Conservation (phyloP, 2,797 vertebrate species). For the Urocyon cinereoargenteus region DNA sequence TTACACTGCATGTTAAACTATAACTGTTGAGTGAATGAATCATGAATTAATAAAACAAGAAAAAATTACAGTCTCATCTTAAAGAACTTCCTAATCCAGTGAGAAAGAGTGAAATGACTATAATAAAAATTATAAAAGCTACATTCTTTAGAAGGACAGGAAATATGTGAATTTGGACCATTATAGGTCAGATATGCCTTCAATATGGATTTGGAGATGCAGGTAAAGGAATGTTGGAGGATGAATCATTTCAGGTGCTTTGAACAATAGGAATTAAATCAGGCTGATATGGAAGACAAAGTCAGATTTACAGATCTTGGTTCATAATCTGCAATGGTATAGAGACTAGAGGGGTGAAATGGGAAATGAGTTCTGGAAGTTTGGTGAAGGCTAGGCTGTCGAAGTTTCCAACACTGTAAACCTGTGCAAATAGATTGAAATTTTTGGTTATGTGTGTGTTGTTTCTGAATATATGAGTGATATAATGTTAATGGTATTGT, state of each 20-base stretch:
- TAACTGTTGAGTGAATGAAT: not conserved
- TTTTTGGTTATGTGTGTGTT: not conserved
- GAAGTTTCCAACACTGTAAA: not conserved
- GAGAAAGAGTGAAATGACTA: not conserved
- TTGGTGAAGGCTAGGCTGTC: not conserved
- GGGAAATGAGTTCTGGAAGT: not conserved
- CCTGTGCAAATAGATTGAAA: not conserved
- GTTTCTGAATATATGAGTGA: not conserved
- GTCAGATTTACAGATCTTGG: not conserved
- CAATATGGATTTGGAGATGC: not conserved
- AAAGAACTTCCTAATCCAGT: not conserved
- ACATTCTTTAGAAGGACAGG: not conserved
- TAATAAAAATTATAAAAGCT: slow-evolving; percentile 6
- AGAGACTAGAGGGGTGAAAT: not conserved
- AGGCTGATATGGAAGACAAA: not conserved
- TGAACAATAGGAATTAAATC: not conserved
- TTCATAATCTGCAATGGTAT: not conserved
- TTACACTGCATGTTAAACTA: not conserved
- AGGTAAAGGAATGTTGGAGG: not conserved
- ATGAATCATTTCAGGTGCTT: not conserved
- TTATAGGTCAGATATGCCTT: not conserved
- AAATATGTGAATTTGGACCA: not conserved
- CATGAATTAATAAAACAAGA: slow-evolving; percentile 5
- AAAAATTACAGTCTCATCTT: not conserved
- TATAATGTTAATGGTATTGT: not conserved